Percentiles rank a stretch among this genome's conserved stretches.
Evolutionary conservation across 2,888 invertebrate genomes (phyloP).

Genomic region (Pollenia angustigena): DNA sequence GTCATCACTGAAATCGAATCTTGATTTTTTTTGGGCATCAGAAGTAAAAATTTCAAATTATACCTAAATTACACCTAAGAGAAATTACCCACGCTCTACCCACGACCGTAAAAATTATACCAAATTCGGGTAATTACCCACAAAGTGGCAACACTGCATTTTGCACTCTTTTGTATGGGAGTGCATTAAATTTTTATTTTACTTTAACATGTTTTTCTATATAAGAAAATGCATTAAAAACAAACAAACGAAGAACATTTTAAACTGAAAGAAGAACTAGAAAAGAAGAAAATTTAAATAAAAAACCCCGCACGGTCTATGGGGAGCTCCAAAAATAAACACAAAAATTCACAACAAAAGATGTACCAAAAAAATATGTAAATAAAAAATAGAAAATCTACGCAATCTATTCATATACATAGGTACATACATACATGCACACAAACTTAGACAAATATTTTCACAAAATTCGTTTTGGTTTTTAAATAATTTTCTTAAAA

Average conservation of each 20-base stretch:
- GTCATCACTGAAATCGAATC: too few species aligned
- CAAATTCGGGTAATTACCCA: too few species aligned
- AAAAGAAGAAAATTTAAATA: constrained; percentile 43
- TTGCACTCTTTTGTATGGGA: neutral
- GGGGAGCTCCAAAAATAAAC: constrained; percentile 73
- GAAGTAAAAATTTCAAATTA: too few species aligned
- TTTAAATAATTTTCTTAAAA: constrained; percentile 6
- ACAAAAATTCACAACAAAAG: constrained; percentile 50
- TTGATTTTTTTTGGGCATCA: too few species aligned
- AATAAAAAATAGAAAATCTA: constrained; percentile 43
- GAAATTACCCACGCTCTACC: too few species aligned
- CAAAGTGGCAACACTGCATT: too few species aligned
- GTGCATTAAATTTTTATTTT: constrained; percentile 21
- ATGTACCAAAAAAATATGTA: constrained; percentile 28
- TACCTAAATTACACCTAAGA: too few species aligned
- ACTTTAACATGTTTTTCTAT: constrained; percentile 25
- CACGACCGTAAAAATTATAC: too few species aligned
- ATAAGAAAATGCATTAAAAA: constrained; percentile 33
- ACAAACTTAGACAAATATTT: constrained; percentile 14
- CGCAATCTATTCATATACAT: neutral
- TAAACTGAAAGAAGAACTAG: constrained; percentile 16
- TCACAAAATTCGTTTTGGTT: neutral
- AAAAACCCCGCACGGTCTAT: constrained; percentile 65
- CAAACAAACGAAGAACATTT: neutral
- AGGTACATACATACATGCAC: constrained; percentile 37